Percentiles rank a stretch among this genome's conserved stretches.
phyloP scores from a whole-genome alignment of 2,888 invertebrate genomes.

The Drosophila infuscata region DNA sequence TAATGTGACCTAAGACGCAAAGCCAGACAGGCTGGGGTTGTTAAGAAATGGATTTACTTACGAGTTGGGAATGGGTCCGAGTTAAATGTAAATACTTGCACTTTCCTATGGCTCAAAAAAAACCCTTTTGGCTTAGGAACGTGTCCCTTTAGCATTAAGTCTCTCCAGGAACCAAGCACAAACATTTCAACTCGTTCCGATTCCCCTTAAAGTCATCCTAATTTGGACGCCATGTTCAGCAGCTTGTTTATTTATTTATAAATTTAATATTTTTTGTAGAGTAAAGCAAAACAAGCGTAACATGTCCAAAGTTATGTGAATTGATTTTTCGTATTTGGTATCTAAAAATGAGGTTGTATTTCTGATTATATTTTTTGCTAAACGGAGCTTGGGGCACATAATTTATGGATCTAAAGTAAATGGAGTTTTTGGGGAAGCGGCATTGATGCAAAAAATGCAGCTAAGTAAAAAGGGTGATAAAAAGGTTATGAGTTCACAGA shows the following conservation, averaged over 20 bases:
- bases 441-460: constrained; percentile 9
- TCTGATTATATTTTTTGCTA: neutral
- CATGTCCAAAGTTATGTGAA: constrained; percentile 56
- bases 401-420: constrained; percentile 25
- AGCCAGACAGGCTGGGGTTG: constrained; percentile 12
- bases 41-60: constrained; percentile 39
- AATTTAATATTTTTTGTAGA: constrained; percentile 17
- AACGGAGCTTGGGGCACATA: constrained; percentile 33
- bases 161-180: constrained; percentile 6
- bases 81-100: constrained; percentile 66
- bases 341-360: constrained; percentile 57
- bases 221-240: constrained; percentile 51
- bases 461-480: neutral
- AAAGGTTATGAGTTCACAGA: neutral
- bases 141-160: constrained; percentile 67
- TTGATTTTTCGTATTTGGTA: constrained; percentile 63
- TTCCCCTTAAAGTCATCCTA: constrained; percentile 33
- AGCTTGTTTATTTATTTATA: constrained; percentile 34
- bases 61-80: constrained; percentile 35
- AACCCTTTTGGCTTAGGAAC: constrained; percentile 66
- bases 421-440: neutral
- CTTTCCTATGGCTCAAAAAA: constrained; percentile 41
- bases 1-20: constrained; percentile 62
- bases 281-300: constrained; percentile 28
- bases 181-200: constrained; percentile 12